Percentiles rank a stretch among this genome's conserved stretches.
Evolutionary conservation across 2,113 vertebrate species (phyloP).

Genomic region (Varanus salvator): DNA sequence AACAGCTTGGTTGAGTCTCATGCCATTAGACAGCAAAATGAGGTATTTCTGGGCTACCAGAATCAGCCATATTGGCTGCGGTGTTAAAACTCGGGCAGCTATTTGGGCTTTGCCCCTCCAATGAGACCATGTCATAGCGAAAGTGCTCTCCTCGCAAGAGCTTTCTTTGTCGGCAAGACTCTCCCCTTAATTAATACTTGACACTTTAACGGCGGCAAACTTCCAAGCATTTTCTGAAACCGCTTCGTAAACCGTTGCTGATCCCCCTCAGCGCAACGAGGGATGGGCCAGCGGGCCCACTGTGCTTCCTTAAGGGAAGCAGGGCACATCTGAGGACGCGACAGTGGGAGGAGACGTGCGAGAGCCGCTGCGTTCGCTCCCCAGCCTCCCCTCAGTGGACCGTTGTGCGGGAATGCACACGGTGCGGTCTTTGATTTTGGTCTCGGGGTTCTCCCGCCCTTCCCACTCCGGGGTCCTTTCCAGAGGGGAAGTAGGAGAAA

Average conservation of each 20-base stretch:
- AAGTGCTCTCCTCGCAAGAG: not conserved
- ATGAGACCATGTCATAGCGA: not conserved
- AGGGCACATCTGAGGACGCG: not conserved
- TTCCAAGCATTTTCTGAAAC: not conserved
- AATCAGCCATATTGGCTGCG: not conserved
- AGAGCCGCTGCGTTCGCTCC: not conserved
- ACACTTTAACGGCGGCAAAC: not conserved
- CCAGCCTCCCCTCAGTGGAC: not conserved
- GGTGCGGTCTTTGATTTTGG: not conserved
- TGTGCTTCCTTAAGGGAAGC: not conserved
- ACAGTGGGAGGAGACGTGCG: not conserved
- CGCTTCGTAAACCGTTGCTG: no score
- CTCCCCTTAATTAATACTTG: not conserved
- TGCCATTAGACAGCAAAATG: slow-evolving; percentile 4
- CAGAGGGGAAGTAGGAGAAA: not conserved
- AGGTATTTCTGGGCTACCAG: slow-evolving; percentile 7
- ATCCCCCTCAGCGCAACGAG: no score
- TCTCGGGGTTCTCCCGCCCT: not conserved
- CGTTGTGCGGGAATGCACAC: not conserved
- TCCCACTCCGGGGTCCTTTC: not conserved
- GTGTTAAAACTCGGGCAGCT: not conserved
- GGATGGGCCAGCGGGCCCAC: no score
- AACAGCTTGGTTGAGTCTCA: not conserved
- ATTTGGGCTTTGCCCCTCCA: not conserved
- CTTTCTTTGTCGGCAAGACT: not conserved